Evolutionary conservation across 2,797 vertebrate genomes (phyloP).

Genomic region (Premnoplex brunnescens): DNA sequence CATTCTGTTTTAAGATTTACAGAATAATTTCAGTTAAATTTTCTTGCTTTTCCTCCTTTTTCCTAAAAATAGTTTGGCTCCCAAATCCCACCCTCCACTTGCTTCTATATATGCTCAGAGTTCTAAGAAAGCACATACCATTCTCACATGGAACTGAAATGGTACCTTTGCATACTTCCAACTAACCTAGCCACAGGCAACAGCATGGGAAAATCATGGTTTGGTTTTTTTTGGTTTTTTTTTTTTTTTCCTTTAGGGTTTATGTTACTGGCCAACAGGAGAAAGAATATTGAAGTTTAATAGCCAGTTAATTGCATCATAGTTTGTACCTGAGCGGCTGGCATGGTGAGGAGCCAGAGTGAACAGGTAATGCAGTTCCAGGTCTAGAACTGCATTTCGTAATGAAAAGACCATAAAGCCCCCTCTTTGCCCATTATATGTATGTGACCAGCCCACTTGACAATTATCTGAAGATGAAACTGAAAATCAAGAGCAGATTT

Average conservation of each 20-base stretch:
- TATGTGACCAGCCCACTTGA: neutral
- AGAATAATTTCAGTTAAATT: neutral
- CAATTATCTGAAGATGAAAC: neutral
- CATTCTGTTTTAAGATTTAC: neutral
- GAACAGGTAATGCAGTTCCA: neutral
- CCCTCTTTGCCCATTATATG: accelerated
- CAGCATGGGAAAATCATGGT: neutral
- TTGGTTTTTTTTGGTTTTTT: too few relatives aligned
- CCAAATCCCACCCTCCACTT: neutral
- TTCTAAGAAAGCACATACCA: neutral
- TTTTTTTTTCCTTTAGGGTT: neutral
- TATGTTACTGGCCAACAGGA: neutral
- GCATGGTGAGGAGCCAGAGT: neutral
- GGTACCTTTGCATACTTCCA: neutral
- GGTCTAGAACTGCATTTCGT: neutral
- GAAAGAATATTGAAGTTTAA: neutral
- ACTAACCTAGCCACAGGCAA: neutral
- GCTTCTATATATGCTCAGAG: neutral
- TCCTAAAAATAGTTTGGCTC: neutral
- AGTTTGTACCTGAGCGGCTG: neutral
- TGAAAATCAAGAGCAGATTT: neutral
- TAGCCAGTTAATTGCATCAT: neutral
- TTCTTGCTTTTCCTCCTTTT: neutral
- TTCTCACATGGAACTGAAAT: neutral
- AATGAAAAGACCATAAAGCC: neutral